Percentiles rank a stretch among this genome's conserved stretches.
Evolutionary conservation across 1,140 invertebrate species (phyloP).

Genomic region (Formica exsecta): DNA sequence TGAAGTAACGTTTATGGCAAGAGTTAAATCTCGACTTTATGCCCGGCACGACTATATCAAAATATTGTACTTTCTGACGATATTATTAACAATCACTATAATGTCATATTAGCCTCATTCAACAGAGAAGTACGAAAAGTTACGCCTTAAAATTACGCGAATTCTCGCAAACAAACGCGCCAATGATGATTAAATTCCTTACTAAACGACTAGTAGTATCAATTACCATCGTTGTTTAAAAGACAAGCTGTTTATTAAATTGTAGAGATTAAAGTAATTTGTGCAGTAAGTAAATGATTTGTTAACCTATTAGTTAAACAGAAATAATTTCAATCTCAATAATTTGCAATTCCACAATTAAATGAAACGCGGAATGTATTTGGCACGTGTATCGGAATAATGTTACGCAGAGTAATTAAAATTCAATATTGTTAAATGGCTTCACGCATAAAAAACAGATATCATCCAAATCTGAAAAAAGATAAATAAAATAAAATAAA

Average conservation of each 20-base stretch:
- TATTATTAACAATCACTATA: slow-evolving; percentile 46
- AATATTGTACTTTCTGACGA: neutral
- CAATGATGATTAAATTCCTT: slow-evolving; percentile 14
- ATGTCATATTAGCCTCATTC: neutral
- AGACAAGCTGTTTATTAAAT: slow-evolving; percentile 47
- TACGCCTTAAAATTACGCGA: slow-evolving; percentile 27
- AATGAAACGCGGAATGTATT: neutral
- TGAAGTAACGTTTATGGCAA: slow-evolving; percentile 43
- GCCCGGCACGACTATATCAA: neutral
- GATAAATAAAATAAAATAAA: neutral
- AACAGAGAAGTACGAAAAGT: neutral
- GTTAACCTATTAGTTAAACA: neutral
- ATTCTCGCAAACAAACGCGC: slow-evolving; percentile 14
- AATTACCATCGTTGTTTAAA: slow-evolving; percentile 1
- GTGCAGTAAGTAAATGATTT: neutral
- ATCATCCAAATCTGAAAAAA: neutral
- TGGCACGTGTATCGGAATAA: neutral
- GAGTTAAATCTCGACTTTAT: slow-evolving; percentile 5
- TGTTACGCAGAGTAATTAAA: neutral
- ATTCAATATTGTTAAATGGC: neutral
- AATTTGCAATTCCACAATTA: neutral
- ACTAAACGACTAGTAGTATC: neutral
- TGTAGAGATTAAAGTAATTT: neutral
- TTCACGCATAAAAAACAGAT: neutral
- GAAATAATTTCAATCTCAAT: neutral